Conservation (phyloP, 2,113 vertebrate species). For the Gnathochromis pfefferi region DNA sequence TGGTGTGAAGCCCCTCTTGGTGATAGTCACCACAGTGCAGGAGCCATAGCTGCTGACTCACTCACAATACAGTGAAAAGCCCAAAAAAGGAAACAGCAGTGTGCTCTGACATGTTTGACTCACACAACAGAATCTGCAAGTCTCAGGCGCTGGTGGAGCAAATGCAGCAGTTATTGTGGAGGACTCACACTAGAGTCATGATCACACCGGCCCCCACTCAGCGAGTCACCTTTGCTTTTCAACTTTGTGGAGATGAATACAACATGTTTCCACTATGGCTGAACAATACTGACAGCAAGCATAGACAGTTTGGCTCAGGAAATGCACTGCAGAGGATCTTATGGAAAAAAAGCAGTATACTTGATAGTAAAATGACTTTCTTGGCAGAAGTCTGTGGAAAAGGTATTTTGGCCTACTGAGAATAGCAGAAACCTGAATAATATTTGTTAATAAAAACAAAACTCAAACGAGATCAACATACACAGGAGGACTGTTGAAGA, state of each 20-base stretch:
- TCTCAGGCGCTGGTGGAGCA: conserved; percentile 2
- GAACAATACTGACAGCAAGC: not conserved
- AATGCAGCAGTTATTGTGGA: conserved; percentile 3
- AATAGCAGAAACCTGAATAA: not conserved
- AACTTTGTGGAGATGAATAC: not conserved
- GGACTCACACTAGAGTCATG: conserved; percentile 24
- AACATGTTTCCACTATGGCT: not conserved
- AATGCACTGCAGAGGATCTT: not conserved
- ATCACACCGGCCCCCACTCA: not conserved
- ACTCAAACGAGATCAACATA: not conserved
- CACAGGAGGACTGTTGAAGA: not conserved
- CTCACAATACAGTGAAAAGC: conserved; percentile 50
- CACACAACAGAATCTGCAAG: conserved; percentile 11
- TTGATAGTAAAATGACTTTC: not conserved
- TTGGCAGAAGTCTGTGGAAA: not conserved
- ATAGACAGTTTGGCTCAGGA: not conserved
- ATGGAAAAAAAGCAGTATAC: not conserved
- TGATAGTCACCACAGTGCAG: conserved; percentile 9
- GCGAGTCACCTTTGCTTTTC: conserved; percentile 8
- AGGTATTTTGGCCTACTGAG: not conserved
- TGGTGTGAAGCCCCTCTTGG: not conserved
- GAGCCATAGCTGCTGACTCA: conserved; percentile 52
- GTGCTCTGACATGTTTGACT: conserved; percentile 46
- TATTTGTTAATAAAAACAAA: not conserved
- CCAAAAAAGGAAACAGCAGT: conserved; percentile 63